A percentile compares a stretch with the other conserved stretches of the same genome.
Evolutionary conservation across 2,888 invertebrate genomes (phyloP).

Genomic region (Linyphia triangularis): DNA sequence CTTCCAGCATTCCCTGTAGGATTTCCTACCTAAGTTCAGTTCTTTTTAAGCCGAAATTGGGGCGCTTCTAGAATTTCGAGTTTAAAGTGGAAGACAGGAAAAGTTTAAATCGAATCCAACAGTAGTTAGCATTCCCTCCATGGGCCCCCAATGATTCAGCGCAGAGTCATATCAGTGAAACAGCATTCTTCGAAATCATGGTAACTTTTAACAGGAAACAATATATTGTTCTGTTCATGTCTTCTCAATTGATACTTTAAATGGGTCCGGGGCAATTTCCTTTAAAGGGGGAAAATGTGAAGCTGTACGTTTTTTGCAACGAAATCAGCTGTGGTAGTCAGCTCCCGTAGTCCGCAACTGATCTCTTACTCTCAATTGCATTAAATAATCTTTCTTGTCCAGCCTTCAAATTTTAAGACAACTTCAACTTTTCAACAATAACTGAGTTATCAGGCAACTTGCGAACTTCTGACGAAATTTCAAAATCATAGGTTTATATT

Average conservation of each 20-base stretch:
- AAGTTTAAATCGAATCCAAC: constrained; percentile 73
- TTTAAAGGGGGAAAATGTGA: constrained; percentile 53
- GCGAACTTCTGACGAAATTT: background rate
- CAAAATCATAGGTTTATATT: background rate
- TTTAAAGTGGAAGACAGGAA: constrained; percentile 67
- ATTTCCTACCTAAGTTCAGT: constrained; percentile 44
- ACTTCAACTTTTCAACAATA: constrained; percentile 37
- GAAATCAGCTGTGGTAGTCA: constrained; percentile 45
- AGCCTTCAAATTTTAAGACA: constrained; percentile 11
- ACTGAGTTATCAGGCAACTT: background rate
- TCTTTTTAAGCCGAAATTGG: constrained; percentile 53
- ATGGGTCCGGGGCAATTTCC: constrained; percentile 63
- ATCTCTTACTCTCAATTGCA: constrained; percentile 13
- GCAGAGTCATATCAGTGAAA: constrained; percentile 53
- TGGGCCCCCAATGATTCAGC: constrained; percentile 44
- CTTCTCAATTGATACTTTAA: constrained; percentile 71
- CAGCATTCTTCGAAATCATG: constrained; percentile 37
- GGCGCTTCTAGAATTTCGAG: constrained; percentile 69
- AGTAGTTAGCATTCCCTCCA: constrained; percentile 73
- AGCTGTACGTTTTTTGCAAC: constrained; percentile 45
- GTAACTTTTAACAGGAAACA: constrained; percentile 51
- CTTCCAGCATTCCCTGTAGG: constrained; percentile 50
- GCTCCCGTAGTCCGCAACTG: background rate
- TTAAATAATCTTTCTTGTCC: constrained; percentile 18
- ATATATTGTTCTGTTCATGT: constrained; percentile 49